Conservation (phyloP, 2,888 invertebrate genomes). For the Bugulina stolonifera region DNA sequence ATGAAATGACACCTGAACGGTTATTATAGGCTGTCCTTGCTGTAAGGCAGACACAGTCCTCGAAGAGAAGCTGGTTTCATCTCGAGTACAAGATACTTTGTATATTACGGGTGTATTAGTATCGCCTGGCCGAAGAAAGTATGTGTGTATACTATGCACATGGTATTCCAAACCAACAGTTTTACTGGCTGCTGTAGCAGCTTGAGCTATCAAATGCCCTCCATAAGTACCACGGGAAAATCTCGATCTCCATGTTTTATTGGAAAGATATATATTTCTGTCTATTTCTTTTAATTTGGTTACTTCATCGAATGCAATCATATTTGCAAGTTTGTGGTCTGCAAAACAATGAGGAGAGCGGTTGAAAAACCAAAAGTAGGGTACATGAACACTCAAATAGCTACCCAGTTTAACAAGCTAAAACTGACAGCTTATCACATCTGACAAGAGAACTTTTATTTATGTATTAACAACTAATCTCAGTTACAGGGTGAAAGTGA, state of each 20-base stretch:
- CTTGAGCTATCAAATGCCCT: conserved; percentile 54
- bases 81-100: conserved; percentile 51
- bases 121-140: conserved; percentile 51
- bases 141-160: conserved; percentile 53
- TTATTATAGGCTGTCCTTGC: conserved; percentile 51
- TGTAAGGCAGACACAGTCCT: conserved; percentile 53
- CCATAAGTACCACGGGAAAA: conserved; percentile 48
- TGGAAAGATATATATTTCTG: not conserved
- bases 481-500: too few relatives aligned
- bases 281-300: conserved; percentile 11
- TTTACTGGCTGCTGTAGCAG: conserved; percentile 50
- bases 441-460: too few relatives aligned
- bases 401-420: too few relatives aligned
- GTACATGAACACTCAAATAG: too few relatives aligned
- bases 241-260: conserved; percentile 38
- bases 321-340: too few relatives aligned
- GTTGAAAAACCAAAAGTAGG: too few relatives aligned
- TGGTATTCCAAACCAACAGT: conserved; percentile 49
- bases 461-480: too few relatives aligned
- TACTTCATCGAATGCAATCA: too few relatives aligned
- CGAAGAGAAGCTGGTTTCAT: conserved; percentile 51
- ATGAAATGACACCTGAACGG: conserved; percentile 46
- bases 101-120: conserved; percentile 49
- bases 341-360: too few relatives aligned
- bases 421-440: too few relatives aligned